A percentile compares a stretch with the other conserved stretches of the same genome.
Evolutionary conservation across 2,888 invertebrate species (phyloP).

Genomic region (Eulithis testata): DNA sequence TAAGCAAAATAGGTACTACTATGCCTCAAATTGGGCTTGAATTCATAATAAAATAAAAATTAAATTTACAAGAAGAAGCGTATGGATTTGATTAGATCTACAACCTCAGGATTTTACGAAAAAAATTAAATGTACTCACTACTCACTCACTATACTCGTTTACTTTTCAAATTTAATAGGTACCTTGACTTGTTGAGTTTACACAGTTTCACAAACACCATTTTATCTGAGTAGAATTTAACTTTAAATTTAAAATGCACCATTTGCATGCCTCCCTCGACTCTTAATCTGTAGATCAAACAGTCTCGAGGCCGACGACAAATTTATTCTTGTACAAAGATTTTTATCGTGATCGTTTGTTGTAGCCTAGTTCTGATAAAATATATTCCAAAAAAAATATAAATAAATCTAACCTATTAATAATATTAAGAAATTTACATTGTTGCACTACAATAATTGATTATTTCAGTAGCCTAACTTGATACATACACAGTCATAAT

Average conservation of each 20-base stretch:
- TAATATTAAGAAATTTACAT: no score
- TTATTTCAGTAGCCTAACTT: no score
- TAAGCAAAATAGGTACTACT: neutral
- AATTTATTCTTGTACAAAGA: constrained; percentile 77
- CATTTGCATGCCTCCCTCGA: constrained; percentile 63
- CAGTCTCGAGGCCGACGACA: constrained; percentile 69
- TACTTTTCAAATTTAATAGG: no score
- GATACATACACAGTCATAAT: no score
- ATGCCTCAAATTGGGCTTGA: neutral
- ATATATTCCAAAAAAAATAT: neutral
- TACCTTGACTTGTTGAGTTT: no score
- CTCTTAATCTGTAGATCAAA: constrained; percentile 79
- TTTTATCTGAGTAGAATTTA: neutral
- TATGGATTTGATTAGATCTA: constrained; percentile 1
- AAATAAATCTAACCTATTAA: neutral
- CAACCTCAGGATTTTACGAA: neutral
- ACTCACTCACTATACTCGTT: no score
- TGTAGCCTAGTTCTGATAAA: constrained; percentile 44
- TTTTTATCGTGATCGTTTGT: constrained; percentile 65
- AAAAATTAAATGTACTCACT: no score
- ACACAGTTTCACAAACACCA: no score
- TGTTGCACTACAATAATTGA: no score
- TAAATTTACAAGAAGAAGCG: neutral
- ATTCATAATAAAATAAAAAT: neutral
- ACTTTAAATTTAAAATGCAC: constrained; percentile 63